Conservation (phyloP, 2,797 vertebrate species). For the Pantherophis vulpinus region DNA sequence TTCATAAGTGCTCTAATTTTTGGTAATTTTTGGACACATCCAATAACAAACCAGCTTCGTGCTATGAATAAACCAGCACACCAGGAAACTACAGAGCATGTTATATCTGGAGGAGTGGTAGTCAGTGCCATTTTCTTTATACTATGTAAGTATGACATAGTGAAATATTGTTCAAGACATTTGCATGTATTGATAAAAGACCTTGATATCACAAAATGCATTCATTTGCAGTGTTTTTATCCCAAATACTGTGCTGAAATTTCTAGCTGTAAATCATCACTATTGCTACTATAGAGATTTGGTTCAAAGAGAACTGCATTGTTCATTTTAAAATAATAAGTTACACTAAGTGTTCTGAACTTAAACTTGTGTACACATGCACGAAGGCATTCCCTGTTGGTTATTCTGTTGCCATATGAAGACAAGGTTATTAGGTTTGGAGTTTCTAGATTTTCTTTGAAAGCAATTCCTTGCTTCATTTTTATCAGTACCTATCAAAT, state of each 20-base stretch:
- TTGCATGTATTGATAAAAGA: background rate
- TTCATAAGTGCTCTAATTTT: constrained; percentile 86
- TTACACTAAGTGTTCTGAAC: background rate
- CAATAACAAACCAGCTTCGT: constrained; percentile 90
- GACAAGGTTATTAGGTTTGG: background rate
- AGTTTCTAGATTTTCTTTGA: background rate
- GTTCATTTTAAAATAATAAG: background rate
- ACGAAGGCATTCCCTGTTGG: background rate
- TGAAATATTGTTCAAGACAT: background rate
- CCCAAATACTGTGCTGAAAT: background rate
- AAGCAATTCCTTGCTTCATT: background rate
- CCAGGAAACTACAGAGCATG: constrained; percentile 88
- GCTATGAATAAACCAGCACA: constrained; percentile 81
- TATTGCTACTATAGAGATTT: background rate
- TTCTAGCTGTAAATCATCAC: background rate
- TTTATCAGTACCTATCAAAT: background rate
- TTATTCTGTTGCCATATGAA: background rate
- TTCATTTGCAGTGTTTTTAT: background rate
- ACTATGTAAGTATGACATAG: constrained; percentile 78
- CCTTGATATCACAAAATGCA: background rate
- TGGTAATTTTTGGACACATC: constrained; percentile 96
- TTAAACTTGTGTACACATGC: background rate
- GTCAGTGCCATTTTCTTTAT: constrained; percentile 95
- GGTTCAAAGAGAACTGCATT: background rate
- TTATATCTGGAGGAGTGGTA: constrained; percentile 93